Conservation (phyloP, 2,888 invertebrate genomes). For the Argyresthia goedartella region DNA sequence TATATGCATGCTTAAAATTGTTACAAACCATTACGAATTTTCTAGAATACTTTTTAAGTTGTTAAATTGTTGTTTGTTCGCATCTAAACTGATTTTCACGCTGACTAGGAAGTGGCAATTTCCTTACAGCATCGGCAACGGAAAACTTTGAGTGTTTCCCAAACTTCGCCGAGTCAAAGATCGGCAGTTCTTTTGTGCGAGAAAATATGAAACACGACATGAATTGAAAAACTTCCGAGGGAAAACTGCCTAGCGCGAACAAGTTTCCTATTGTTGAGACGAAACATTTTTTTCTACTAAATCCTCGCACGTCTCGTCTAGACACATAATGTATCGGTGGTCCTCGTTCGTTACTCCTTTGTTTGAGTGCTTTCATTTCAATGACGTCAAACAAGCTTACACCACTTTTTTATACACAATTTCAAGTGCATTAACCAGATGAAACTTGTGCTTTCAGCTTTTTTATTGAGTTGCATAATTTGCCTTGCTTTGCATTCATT, state of each 20-base stretch:
- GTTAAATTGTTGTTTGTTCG: neutral
- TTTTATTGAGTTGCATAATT: no score
- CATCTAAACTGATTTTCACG: neutral
- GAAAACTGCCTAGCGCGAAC: constrained; percentile 27
- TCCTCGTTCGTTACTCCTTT: no score
- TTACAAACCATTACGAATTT: no score
- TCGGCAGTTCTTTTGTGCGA: constrained; percentile 32
- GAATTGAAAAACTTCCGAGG: constrained; percentile 49
- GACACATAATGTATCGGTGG: neutral
- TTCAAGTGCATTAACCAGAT: no score
- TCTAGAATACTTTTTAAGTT: no score
- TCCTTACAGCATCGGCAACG: constrained; percentile 13
- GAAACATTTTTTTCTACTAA: neutral
- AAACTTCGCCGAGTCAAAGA: constrained; percentile 37
- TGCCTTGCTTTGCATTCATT: no score
- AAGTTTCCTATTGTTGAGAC: constrained; percentile 23
- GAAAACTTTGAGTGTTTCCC: constrained; percentile 30
- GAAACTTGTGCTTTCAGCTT: no score
- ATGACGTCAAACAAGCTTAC: no score
- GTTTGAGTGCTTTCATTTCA: no score
- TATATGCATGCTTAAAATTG: no score
- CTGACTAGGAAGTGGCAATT: neutral
- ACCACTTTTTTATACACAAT: no score
- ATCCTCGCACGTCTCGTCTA: neutral
- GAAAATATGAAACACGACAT: constrained; percentile 47